These are phyloP conservation scores for Scotopteryx bipunctaria DNA, from an alignment of 2,888 invertebrate species.

Conservation along the genomic window DNA sequence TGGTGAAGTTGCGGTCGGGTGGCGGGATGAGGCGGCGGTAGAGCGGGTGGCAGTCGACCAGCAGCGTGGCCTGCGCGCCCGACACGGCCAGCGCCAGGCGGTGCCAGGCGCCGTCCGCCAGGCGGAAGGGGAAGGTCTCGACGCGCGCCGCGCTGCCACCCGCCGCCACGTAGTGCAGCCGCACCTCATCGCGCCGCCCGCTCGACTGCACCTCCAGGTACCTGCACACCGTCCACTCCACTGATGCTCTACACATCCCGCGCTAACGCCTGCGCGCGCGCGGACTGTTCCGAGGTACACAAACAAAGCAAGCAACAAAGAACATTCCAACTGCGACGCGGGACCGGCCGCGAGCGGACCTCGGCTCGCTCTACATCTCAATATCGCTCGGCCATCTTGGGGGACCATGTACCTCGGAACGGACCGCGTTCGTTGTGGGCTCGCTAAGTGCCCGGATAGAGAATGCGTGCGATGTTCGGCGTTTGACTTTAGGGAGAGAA, in stretches of 20 bases:
- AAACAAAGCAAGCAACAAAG: slow-evolving; percentile 80
- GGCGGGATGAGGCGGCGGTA: slow-evolving; percentile 91
- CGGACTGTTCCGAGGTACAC: slow-evolving; percentile 84
- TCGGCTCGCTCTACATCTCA: slow-evolving; percentile 83
- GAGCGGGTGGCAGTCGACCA: slow-evolving; percentile 93
- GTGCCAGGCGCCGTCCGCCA: slow-evolving; percentile 95
- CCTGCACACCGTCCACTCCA: slow-evolving; percentile 79
- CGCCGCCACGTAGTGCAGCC: slow-evolving; percentile 90
- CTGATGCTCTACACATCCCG: slow-evolving; percentile 53
- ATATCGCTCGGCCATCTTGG: slow-evolving; percentile 81
- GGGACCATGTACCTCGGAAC: slow-evolving; percentile 85
- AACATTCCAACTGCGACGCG: slow-evolving; percentile 61
- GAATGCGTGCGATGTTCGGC: slow-evolving; percentile 59
- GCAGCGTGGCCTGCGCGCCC: slow-evolving; percentile 91
- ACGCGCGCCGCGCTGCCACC: slow-evolving; percentile 85
- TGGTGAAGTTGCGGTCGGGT: slow-evolving; percentile 90
- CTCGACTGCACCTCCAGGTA: slow-evolving; percentile 96
- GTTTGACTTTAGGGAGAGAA: slow-evolving; percentile 23
- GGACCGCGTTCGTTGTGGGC: slow-evolving; percentile 75
- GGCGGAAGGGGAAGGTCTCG: slow-evolving; percentile 93
- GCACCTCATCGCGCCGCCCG: slow-evolving; percentile 93
- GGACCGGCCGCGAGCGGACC: slow-evolving; percentile 68
- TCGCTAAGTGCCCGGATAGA: slow-evolving; percentile 60
- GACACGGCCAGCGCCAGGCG: slow-evolving; percentile 92
- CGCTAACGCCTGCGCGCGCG: slow-evolving; percentile 53